Conservation (phyloP, 2,113 vertebrate genomes). For the Ctenodactylus gundi region DNA sequence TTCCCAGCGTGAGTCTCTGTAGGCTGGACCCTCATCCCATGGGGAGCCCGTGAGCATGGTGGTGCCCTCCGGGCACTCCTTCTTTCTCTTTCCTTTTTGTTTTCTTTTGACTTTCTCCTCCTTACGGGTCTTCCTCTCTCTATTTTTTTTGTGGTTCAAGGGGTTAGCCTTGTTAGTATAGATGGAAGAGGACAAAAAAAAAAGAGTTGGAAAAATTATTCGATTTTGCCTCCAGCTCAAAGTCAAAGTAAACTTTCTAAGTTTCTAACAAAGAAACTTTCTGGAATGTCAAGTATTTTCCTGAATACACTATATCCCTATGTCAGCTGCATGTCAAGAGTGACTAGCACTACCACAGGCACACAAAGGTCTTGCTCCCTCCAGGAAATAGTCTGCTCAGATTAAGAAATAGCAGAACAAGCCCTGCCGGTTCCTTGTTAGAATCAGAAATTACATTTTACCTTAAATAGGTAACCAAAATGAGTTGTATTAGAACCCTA, state of each 20-base stretch:
- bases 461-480: not conserved
- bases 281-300: not conserved
- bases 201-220: not conserved
- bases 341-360: accelerated
- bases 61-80: not conserved
- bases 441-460: not conserved
- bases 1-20: accelerated
- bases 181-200: not conserved
- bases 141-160: not conserved
- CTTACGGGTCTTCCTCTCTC: not conserved
- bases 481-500: not conserved
- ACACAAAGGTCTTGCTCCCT: accelerated
- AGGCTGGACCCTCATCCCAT: not conserved
- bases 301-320: too few species aligned
- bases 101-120: not conserved
- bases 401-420: not conserved
- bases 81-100: not conserved
- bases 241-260: not conserved
- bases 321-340: not conserved
- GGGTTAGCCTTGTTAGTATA: not conserved
- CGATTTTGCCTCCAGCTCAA: not conserved
- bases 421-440: not conserved
- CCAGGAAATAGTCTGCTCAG: not conserved
- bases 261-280: too few species aligned
- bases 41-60: accelerated